These are phyloP conservation scores for Albula glossodonta DNA, from an alignment of 2,113 vertebrate genomes.

Conservation along the genomic window DNA sequence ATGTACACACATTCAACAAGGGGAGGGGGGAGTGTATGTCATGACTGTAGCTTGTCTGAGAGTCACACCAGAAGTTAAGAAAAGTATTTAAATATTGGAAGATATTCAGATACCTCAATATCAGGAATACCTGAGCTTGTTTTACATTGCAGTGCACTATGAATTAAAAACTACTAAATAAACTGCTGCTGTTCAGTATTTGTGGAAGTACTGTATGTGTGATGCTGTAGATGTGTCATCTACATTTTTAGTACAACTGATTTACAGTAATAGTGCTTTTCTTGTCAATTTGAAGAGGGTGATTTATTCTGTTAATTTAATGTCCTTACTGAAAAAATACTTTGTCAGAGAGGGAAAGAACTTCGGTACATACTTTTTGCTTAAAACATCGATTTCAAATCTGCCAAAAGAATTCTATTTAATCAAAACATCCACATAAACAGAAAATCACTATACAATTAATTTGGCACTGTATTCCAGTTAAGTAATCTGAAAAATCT, in stretches of 20 bases:
- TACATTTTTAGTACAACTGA: not conserved
- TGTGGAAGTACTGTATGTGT: not conserved
- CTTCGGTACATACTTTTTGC: too few relatives aligned
- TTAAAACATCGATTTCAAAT: too few relatives aligned
- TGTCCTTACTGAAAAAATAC: not conserved
- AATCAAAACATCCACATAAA: not conserved
- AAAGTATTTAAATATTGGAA: conserved; percentile 18
- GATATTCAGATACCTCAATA: not conserved
- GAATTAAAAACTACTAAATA: conserved; percentile 12
- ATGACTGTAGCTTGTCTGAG: conserved; percentile 15
- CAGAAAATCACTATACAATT: not conserved
- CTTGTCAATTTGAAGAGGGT: not conserved
- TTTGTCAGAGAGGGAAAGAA: too few relatives aligned
- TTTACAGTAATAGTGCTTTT: not conserved
- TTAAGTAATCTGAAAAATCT: not conserved
- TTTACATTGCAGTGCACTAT: not conserved
- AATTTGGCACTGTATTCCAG: not conserved
- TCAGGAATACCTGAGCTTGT: conserved; percentile 22
- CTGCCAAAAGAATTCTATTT: not conserved
- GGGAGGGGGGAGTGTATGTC: conserved; percentile 25
- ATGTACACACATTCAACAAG: conserved; percentile 28
- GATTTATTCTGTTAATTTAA: not conserved
- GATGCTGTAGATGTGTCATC: not conserved
- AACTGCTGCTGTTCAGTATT: not conserved
- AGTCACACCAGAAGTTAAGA: conserved; percentile 31